A percentile compares a stretch with the other conserved stretches of the same genome.
phyloP scores from a whole-genome alignment of 2,797 vertebrate genomes.

The Emys orbicularis region DNA sequence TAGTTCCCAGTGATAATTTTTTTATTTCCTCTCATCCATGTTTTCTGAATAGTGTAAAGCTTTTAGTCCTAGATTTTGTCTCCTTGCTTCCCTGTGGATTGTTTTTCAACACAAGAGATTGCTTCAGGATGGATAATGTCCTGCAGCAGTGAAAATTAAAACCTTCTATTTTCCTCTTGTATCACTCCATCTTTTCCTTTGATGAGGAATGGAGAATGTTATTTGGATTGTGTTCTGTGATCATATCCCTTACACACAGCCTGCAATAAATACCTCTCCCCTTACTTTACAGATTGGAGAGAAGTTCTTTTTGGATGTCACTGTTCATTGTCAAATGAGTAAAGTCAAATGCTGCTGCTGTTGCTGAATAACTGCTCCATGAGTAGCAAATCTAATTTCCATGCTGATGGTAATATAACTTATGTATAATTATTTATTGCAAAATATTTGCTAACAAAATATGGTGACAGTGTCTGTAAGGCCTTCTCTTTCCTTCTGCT shows the following conservation, averaged over 20 bases:
- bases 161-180: not conserved
- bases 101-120: not conserved
- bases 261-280: not conserved
- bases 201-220: not conserved
- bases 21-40: not conserved
- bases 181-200: not conserved
- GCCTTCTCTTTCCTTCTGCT: not conserved
- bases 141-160: not conserved
- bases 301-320: not conserved
- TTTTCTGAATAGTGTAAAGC: not conserved
- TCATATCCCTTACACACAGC: not conserved
- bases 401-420: not conserved
- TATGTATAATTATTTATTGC: not conserved
- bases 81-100: not conserved
- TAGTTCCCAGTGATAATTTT: too few relatives aligned
- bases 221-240: not conserved
- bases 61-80: not conserved
- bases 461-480: not conserved
- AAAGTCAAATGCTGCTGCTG: not conserved
- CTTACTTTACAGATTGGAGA: not conserved
- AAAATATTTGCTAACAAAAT: not conserved
- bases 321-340: not conserved
- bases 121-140: not conserved
- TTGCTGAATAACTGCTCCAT: not conserved
- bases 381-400: not conserved